Conservation (phyloP, 2,113 vertebrate species). For the Entelurus aequoreus region DNA sequence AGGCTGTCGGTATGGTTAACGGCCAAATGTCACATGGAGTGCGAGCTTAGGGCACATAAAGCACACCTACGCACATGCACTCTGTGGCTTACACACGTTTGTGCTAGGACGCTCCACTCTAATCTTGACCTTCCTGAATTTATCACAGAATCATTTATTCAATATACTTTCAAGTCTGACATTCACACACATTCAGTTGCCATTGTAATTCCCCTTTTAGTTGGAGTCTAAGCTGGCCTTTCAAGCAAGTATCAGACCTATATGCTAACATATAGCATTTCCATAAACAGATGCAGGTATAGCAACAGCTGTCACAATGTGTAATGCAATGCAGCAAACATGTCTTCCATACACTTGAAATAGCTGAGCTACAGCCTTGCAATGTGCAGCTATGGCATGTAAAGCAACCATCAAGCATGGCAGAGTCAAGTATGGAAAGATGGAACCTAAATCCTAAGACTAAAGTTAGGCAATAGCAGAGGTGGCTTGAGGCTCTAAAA, state of each 20-base stretch:
- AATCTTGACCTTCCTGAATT: constrained; percentile 2
- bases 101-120: constrained; percentile 6
- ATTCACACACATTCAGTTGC: constrained; percentile 36
- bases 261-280: not conserved
- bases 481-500: too few species aligned
- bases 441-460: too few species aligned
- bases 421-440: constrained; percentile 5
- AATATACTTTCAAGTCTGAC: constrained; percentile 31
- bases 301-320: constrained; percentile 26
- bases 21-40: constrained; percentile 29
- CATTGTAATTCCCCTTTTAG: constrained; percentile 6
- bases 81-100: constrained; percentile 1
- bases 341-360: constrained; percentile 28
- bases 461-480: too few species aligned
- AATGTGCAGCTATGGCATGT: not conserved
- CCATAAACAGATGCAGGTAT: constrained; percentile 26
- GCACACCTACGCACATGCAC: constrained; percentile 12
- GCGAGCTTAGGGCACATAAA: constrained; percentile 15
- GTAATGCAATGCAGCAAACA: constrained; percentile 28
- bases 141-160: not conserved
- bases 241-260: too few species aligned
- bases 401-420: not conserved
- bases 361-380: constrained; percentile 16
- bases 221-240: constrained; percentile 20
- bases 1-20: constrained; percentile 23